Percentiles rank a stretch among this genome's conserved stretches.
phyloP scores from a whole-genome alignment of 2,797 vertebrate genomes.

The Steatocranus sp. region DNA sequence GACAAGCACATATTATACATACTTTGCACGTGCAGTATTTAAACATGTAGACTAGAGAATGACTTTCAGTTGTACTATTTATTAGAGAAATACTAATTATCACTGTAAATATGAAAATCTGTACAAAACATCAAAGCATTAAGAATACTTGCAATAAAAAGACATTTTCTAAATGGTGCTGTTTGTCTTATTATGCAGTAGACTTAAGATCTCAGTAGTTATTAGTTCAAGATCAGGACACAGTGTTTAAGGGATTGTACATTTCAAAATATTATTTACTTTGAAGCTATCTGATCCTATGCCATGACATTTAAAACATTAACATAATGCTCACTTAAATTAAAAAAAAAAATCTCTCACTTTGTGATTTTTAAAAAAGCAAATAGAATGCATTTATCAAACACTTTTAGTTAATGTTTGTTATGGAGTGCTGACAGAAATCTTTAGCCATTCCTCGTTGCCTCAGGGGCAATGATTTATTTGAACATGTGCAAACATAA shows the following conservation, averaged over 20 bases:
- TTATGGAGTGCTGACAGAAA: not conserved
- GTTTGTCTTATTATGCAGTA: not conserved
- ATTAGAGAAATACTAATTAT: constrained; percentile 56
- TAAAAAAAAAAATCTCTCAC: accelerated
- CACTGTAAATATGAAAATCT: constrained; percentile 88
- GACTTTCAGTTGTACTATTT: constrained; percentile 65
- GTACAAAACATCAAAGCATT: constrained; percentile 84
- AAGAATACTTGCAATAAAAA: constrained; percentile 93
- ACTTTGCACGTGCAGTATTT: constrained; percentile 84
- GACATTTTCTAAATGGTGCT: constrained; percentile 56
- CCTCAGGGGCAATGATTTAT: not conserved
- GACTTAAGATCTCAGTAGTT: not conserved
- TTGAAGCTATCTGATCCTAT: not conserved
- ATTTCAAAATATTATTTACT: not conserved
- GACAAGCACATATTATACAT: constrained; percentile 62
- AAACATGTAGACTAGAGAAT: constrained; percentile 61
- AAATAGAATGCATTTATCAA: not conserved
- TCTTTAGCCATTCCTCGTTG: not conserved
- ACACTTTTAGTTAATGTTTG: not conserved
- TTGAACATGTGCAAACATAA: not conserved
- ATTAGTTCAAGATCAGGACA: not conserved
- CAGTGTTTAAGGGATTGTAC: not conserved
- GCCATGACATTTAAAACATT: not conserved
- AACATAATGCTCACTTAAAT: not conserved
- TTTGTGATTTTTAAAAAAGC: not conserved